Evolutionary conservation across 1,140 invertebrate species (phyloP).

Genomic region (Penaeus chinensis): DNA sequence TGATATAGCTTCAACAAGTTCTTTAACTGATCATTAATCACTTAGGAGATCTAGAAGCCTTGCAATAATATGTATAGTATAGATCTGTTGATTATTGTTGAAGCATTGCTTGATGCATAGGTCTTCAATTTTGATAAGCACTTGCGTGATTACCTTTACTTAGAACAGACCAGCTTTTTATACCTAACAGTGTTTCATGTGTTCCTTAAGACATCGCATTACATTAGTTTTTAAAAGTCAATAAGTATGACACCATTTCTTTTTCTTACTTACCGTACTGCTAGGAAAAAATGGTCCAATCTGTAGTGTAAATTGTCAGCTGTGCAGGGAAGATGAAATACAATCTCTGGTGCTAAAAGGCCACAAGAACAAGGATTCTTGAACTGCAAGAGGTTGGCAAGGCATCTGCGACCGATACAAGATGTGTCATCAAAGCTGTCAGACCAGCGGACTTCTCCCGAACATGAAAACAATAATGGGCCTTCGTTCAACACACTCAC

Average conservation of each 20-base stretch:
- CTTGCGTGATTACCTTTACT: too few species aligned
- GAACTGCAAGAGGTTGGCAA: neutral
- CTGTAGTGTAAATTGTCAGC: constrained; percentile 1
- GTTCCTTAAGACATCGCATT: too few species aligned
- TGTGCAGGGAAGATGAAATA: constrained; percentile 2
- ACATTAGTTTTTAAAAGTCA: too few species aligned
- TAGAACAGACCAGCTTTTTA: too few species aligned
- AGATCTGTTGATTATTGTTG: too few species aligned
- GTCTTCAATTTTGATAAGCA: too few species aligned
- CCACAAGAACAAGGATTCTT: neutral
- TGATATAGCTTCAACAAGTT: too few species aligned
- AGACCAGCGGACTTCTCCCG: neutral
- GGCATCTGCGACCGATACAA: neutral
- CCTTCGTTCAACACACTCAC: neutral
- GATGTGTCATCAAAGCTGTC: neutral
- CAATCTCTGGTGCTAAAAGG: neutral
- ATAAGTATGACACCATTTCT: neutral
- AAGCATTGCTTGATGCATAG: too few species aligned
- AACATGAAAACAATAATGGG: neutral
- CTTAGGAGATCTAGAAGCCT: too few species aligned
- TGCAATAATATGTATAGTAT: too few species aligned
- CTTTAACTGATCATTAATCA: too few species aligned
- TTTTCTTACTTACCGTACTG: neutral
- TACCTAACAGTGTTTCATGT: too few species aligned
- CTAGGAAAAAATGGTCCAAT: neutral